These are phyloP conservation scores for Formicarius rufipectus DNA, from an alignment of 2,113 vertebrate genomes.

Conservation along the genomic window DNA sequence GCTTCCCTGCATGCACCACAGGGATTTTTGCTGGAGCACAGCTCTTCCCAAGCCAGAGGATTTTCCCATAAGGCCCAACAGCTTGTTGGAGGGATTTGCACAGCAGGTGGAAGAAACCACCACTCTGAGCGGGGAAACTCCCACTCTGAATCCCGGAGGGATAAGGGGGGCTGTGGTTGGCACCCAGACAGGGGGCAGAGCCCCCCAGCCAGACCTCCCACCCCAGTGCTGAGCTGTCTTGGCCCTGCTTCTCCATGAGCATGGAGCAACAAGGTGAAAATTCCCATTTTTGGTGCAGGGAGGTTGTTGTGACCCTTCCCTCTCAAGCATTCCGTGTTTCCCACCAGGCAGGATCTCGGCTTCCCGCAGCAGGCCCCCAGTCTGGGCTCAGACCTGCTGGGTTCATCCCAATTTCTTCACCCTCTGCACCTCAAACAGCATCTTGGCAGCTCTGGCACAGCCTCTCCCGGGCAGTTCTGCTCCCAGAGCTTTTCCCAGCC, in stretches of 20 bases:
- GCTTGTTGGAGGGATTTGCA: background rate
- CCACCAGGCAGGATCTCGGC: background rate
- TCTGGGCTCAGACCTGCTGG: rapidly evolving
- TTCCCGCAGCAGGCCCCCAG: rapidly evolving
- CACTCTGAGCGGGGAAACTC: background rate
- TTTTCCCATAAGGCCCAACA: background rate
- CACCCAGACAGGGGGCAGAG: rapidly evolving
- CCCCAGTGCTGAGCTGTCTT: rapidly evolving
- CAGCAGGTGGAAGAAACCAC: background rate
- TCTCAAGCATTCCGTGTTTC: background rate
- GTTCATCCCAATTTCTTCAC: rapidly evolving
- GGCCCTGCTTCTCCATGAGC: rapidly evolving
- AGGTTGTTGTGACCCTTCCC: background rate
- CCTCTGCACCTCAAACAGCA: background rate
- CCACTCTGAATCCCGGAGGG: rapidly evolving
- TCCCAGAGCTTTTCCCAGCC: background rate
- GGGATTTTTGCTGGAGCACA: rapidly evolving
- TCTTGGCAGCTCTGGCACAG: background rate
- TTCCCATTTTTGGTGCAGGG: background rate
- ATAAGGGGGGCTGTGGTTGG: rapidly evolving
- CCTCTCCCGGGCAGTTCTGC: background rate
- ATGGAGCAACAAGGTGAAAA: background rate
- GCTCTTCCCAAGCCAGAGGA: background rate
- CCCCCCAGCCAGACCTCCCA: background rate
- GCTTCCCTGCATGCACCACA: rapidly evolving